A percentile compares a stretch with the other conserved stretches of the same genome.
Evolutionary conservation across 2,888 invertebrate species (phyloP).

Genomic region (Physocephala rufipes): DNA sequence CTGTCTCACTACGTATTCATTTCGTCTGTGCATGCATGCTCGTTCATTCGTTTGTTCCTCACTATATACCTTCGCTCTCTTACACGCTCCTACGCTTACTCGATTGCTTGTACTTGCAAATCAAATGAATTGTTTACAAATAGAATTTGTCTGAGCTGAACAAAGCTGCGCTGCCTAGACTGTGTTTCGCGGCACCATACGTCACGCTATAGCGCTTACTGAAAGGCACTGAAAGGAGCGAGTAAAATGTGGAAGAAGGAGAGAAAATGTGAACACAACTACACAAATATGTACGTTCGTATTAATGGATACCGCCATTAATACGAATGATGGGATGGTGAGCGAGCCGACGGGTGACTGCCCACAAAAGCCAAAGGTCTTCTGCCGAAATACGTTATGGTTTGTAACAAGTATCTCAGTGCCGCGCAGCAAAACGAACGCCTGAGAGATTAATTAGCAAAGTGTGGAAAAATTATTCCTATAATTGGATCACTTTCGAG

Average conservation of each 20-base stretch:
- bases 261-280: slow-evolving; percentile 64
- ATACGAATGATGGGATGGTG: neutral
- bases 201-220: no score
- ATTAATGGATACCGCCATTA: no score
- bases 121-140: slow-evolving; percentile 65
- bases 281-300: slow-evolving; percentile 61
- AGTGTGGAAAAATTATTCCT: slow-evolving; percentile 57
- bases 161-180: no score
- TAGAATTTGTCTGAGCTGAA: slow-evolving; percentile 65
- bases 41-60: slow-evolving; percentile 7
- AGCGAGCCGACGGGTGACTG: neutral
- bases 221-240: slow-evolving; percentile 58
- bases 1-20: neutral
- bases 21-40: neutral
- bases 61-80: slow-evolving; percentile 13
- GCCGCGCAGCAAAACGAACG: slow-evolving; percentile 51
- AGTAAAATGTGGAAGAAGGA: slow-evolving; percentile 61
- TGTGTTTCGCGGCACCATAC: no score
- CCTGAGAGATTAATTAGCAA: slow-evolving; percentile 56
- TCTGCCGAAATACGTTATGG: no score
- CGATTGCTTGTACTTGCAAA: slow-evolving; percentile 59
- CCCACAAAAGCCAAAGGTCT: slow-evolving; percentile 10
- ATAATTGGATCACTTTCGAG: slow-evolving; percentile 56
- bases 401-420: neutral
- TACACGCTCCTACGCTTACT: no score